Evolutionary conservation across 1,140 invertebrate genomes (phyloP).

Genomic region (Meloidogyne hapla): DNA sequence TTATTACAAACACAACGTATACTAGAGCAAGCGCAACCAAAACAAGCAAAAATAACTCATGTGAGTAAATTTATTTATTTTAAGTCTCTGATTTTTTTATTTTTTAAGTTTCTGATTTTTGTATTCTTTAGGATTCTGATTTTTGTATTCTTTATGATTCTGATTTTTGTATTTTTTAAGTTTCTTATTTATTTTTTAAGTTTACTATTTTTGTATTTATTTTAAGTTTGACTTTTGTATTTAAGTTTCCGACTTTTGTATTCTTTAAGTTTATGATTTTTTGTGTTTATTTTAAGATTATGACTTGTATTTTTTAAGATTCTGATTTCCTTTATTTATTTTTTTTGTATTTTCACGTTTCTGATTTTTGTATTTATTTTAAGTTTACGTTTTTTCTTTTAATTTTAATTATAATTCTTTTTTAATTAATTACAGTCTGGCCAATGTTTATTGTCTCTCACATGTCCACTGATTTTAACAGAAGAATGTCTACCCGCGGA

Average conservation of each 20-base stretch:
- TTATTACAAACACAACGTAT: conserved; percentile 77
- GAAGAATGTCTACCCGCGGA: conserved; percentile 29
- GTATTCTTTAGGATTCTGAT: too few relatives aligned
- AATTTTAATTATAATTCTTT: too few relatives aligned
- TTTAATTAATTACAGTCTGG: conserved; percentile 23
- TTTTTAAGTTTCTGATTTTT: background rate
- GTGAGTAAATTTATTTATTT: background rate
- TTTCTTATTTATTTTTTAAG: too few relatives aligned
- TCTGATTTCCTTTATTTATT: too few relatives aligned
- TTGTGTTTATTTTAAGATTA: background rate
- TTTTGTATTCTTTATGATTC: too few relatives aligned
- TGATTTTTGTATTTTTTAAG: too few relatives aligned
- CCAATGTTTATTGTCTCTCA: conserved; percentile 36
- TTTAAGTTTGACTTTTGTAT: too few relatives aligned
- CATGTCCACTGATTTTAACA: conserved; percentile 29
- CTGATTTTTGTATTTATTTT: background rate
- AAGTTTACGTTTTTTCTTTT: background rate
- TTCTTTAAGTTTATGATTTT: too few relatives aligned
- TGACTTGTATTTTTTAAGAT: background rate
- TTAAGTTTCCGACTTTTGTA: too few relatives aligned
- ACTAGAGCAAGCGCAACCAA: conserved; percentile 71
- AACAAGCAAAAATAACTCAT: background rate
- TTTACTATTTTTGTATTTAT: too few relatives aligned
- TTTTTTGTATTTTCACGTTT: background rate
- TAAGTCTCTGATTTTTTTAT: background rate